phyloP scores from a whole-genome alignment of 2,113 vertebrate species.

The Triplophysa siluroides region DNA sequence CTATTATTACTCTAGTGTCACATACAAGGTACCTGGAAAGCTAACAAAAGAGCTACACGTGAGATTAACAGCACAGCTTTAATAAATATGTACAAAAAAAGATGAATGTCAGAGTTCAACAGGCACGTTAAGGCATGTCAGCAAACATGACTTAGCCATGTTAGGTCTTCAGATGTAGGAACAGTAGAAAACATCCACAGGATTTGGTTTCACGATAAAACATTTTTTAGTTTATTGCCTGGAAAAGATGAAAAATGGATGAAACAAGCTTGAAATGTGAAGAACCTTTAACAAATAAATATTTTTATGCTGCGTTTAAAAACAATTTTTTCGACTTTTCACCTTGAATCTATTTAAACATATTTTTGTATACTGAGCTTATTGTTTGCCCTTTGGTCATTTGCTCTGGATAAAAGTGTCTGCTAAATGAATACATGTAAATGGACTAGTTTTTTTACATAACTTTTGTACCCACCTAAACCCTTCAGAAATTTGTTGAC shows the following conservation, averaged over 20 bases:
- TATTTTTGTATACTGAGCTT: no score
- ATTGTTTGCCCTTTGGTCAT: no score
- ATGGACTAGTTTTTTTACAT: no score
- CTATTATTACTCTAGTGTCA: conserved; percentile 76
- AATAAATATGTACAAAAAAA: conserved; percentile 73
- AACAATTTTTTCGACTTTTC: background rate
- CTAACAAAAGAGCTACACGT: conserved; percentile 55
- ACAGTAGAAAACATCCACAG: conserved; percentile 30
- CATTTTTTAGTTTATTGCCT: conserved; percentile 94
- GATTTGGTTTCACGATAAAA: conserved; percentile 51
- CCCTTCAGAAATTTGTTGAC: conserved; percentile 98
- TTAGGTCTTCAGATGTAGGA: conserved; percentile 43
- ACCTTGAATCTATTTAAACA: no score
- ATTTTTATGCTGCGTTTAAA: background rate
- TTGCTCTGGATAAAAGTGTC: no score
- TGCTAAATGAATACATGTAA: no score
- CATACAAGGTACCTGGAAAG: conserved; percentile 84
- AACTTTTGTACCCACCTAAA: conserved; percentile 81
- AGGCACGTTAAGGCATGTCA: conserved; percentile 39
- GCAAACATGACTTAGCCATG: conserved; percentile 47
- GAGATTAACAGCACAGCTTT: conserved; percentile 67
- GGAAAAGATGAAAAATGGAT: conserved; percentile 42
- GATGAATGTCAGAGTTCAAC: conserved; percentile 41
- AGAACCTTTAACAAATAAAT: no score
- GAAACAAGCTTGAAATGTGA: background rate